Evolutionary conservation across 2,797 vertebrate genomes (phyloP).

Genomic region (Sylvilagus floridanus): DNA sequence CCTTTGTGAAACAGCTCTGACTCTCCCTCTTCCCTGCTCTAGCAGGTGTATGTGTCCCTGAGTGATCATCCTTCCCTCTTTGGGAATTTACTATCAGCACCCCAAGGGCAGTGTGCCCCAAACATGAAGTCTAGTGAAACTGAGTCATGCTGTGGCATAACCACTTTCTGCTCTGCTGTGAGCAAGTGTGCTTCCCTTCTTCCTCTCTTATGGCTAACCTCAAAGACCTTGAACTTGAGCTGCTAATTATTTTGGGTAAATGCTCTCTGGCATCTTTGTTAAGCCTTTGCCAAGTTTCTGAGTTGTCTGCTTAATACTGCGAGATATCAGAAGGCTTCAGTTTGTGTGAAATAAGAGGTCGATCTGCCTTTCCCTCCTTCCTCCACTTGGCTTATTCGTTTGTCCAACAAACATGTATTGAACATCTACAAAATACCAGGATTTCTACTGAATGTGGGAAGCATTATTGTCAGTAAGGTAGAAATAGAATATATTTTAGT

Average conservation of each 20-base stretch:
- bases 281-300: background rate
- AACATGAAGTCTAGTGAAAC: background rate
- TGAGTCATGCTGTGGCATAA: background rate
- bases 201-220: background rate
- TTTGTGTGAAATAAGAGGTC: background rate
- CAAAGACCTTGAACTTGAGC: background rate
- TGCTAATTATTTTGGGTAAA: slow-evolving; percentile 13
- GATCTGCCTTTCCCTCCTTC: background rate
- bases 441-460: background rate
- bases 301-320: background rate
- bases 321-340: background rate
- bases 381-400: background rate
- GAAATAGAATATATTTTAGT: slow-evolving; percentile 19
- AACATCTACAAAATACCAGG: background rate
- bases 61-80: background rate
- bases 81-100: background rate
- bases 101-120: background rate
- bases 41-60: background rate
- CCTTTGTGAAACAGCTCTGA: background rate
- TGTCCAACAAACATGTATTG: background rate
- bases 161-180: background rate
- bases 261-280: background rate
- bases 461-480: background rate
- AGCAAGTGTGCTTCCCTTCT: background rate
- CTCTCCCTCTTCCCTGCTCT: background rate